Evolutionary conservation across 2,797 vertebrate species (phyloP).

Genomic region (Poecilia gillii): DNA sequence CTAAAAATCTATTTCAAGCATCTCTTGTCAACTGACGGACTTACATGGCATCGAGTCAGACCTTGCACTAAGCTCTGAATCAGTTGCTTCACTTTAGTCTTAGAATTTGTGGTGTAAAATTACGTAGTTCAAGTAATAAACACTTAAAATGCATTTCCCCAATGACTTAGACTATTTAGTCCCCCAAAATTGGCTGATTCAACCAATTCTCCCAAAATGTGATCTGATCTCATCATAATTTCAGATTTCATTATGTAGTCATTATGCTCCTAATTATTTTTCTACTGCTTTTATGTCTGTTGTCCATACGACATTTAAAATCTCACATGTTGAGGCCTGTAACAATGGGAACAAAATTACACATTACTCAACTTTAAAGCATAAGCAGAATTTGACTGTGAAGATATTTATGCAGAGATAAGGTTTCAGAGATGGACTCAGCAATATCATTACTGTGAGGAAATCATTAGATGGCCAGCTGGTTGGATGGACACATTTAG

Average conservation of each 20-base stretch:
- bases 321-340: neutral
- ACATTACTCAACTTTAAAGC: neutral
- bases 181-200: neutral
- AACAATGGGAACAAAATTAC: neutral
- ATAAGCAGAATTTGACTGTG: neutral
- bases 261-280: neutral
- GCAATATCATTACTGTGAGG: neutral
- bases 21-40: neutral
- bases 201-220: neutral
- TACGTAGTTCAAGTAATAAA: neutral
- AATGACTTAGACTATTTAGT: neutral
- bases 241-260: neutral
- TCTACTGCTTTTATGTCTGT: neutral
- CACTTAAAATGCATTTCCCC: neutral
- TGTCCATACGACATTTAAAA: neutral
- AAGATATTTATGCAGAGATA: neutral
- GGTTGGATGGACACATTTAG: neutral
- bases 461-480: neutral
- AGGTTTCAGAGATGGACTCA: neutral
- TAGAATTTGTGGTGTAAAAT: neutral
- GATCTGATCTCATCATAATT: neutral
- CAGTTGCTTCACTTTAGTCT: neutral
- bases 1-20: neutral
- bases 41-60: neutral
- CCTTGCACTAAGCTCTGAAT: neutral